Evolutionary conservation across 2,888 invertebrate genomes (phyloP), one percentile per base, ranked within the genome.

Genomic region (Himalopsyche japonica): DNA sequence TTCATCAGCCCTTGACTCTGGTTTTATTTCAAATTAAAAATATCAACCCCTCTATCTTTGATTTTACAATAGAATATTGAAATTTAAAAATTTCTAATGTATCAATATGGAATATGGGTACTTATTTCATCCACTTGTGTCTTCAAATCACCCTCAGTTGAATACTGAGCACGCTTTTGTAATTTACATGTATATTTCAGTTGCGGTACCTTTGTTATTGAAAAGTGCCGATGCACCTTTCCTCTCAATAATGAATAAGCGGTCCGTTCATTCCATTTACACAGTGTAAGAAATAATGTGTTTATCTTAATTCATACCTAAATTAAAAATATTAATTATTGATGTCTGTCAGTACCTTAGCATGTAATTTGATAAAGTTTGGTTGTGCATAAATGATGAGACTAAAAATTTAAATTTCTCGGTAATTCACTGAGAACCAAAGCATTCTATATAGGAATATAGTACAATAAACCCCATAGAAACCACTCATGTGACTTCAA

Each of bases 321-420:
- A 70, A 24, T 30, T 70, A 70, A 70, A 37, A 70, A 64, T 64
- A 64, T 64, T 64, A 64, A 64, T 64, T 30, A 70, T 70, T 30
- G 70, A 70, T 70, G 70, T 70, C 70, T 70, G 70, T 70, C 70
- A 15, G 70, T 70, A 70, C 70, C 70, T 70, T 70, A 70, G 70
- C 70, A 30, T 30, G 70, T 70, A 70, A 70, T 70, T 70, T 70
- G 70, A 70, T 77, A 77, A 37, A 37, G 77, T 77, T 77, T 43
- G 77, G 77, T 77, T 77, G 77, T 77, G 77, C 43, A 77, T 77
- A 77, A 77, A 77, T 77, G 77, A 77, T 77, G 77, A 77, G 77
- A 77, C 77, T 77, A 37, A 77, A 77, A 24, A 37, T 34, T 37
- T n/a, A 70, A 70, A 70, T 70, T 70, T 70, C 70, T 70, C 27